Evolutionary conservation across 2,113 vertebrate species (phyloP).

Genomic region (Oriolus oriolus): DNA sequence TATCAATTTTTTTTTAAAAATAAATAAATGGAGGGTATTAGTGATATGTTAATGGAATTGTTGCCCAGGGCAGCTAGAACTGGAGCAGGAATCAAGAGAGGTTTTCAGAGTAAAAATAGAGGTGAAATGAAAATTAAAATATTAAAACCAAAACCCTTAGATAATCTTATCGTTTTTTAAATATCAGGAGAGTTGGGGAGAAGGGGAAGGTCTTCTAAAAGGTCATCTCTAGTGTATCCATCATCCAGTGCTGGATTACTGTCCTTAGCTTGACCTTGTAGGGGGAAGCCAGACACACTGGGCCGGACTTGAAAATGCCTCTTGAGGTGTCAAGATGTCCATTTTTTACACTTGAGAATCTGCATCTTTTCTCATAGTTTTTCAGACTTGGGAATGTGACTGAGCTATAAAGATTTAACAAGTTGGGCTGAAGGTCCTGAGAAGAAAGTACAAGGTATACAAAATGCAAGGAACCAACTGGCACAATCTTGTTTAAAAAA

Average conservation of each 20-base stretch:
- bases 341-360: neutral
- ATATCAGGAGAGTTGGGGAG: neutral
- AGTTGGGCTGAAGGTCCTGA: neutral
- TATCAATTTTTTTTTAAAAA: neutral
- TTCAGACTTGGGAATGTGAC: neutral
- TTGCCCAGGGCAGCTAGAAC: neutral
- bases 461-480: neutral
- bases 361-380: neutral
- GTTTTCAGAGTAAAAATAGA: neutral
- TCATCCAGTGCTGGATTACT: neutral
- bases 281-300: neutral
- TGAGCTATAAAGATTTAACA: neutral
- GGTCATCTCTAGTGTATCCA: neutral
- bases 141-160: neutral
- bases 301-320: neutral
- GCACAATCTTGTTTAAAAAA: neutral
- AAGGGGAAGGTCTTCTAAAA: neutral
- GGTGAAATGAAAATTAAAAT: neutral
- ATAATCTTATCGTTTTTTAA: neutral
- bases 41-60: neutral
- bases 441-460: neutral
- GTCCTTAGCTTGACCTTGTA: neutral
- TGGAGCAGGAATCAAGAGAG: neutral
- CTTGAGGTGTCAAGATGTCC: rapidly evolving
- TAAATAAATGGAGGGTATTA: neutral